These are phyloP conservation scores for Phymorhynchus buccinoides DNA, from an alignment of 1,140 invertebrate genomes.

Conservation along the genomic window DNA sequence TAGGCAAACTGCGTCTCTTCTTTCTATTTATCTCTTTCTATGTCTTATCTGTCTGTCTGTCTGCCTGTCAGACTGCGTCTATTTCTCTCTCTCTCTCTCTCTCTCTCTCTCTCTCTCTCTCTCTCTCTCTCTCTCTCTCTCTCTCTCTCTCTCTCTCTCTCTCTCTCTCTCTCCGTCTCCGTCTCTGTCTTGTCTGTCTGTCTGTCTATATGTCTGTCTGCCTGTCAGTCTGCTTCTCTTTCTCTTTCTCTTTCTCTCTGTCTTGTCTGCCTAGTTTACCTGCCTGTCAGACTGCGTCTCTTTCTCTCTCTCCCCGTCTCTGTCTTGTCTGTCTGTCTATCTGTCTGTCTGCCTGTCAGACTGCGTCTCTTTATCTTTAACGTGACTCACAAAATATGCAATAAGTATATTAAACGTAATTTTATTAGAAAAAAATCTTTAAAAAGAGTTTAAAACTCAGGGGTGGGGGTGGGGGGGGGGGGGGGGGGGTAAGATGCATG, in stretches of 20 bases:
- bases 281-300: too few species aligned
- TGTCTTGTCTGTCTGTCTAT: not conserved
- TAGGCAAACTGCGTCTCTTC: not conserved
- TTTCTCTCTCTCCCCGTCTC: too few species aligned
- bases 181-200: not conserved
- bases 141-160: too few species aligned
- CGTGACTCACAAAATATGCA: not conserved
- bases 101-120: not conserved
- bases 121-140: not conserved
- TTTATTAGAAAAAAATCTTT: not conserved
- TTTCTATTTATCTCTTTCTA: conserved; percentile 9
- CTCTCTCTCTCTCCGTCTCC: too few species aligned
- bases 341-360: not conserved
- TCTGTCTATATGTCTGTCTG: not conserved
- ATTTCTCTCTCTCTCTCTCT: conserved; percentile 3
- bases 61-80: not conserved
- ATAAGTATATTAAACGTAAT: not conserved
- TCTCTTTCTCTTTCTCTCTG: not conserved
- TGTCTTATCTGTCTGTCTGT: not conserved
- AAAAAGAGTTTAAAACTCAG: not conserved
- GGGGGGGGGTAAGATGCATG: too few species aligned
- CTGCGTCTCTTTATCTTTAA: not conserved
- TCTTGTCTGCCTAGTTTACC: not conserved
- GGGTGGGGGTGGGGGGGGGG: too few species aligned
- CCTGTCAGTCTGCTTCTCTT: not conserved